Base-by-base conservation (phyloP, 2,113 vertebrate species). In the Tenrec ecaudatus region DNA sequence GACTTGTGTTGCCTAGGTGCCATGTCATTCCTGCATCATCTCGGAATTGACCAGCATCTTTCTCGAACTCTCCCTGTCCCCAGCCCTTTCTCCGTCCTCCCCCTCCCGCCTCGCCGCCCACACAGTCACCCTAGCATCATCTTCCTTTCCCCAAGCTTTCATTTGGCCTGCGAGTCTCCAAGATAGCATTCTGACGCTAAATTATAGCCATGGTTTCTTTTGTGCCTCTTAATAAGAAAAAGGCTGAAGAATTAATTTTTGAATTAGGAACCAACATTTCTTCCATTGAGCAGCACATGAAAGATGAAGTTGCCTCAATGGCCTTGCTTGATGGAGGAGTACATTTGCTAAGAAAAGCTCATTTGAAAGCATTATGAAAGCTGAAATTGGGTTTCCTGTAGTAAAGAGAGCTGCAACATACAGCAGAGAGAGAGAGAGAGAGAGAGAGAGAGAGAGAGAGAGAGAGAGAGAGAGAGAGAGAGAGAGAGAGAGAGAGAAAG, bases 1-100 rank as follows among this genome's bases (percentile, higher is more conserved):
- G 57, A 47, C 95, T 79, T 20, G 82, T 31, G 47, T 8, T 20
- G 86, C 40, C 90, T 86, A 66, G 84, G 91, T 96, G 95, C 97
- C 91, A 2, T 93, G 95, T 97, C 96, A 97, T 96, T 27, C 94
- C 89, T 17, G 93, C 95, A 73, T 71, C 96, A 6, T 89, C 94
- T 93, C 73, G 43, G 86, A 78, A 89, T 58, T 83, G 95, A 87
- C 93, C 86, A 31, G 96, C 93, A n/a, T 92, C 94, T 83, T 88
- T 86, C 90, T 93, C 22, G 40, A 80, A 78, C 88, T 82, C 94
- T 86, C 93, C 53, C 86, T 2, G 36, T 15, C 4, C 29, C 80
- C 31, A 31, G 87, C 94, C 87, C 95, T 11, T 12, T 19, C 60
- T 62, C 11, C 68, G 23, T 3, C 92, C 38, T 91, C 47, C 47